Base-by-base conservation (phyloP, 1,140 invertebrate genomes). In the Pseudomyrmex gracilis region DNA sequence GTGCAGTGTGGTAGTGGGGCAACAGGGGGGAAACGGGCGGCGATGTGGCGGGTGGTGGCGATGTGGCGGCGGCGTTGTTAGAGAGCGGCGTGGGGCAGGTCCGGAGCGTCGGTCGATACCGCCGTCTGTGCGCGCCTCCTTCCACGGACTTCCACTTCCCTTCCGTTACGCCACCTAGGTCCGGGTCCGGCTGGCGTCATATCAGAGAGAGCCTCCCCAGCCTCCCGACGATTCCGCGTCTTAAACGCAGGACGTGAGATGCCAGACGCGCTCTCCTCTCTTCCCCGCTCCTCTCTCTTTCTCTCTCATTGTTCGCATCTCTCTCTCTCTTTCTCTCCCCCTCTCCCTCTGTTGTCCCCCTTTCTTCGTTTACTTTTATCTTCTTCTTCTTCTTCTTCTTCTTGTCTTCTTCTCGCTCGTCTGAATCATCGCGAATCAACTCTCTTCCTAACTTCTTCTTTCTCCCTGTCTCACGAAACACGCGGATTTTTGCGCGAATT, bases 41-140 rank as follows among this genome's bases (percentile, higher is more conserved):
- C 57, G 71, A 76, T 34, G 82, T 80, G 85, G 77, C 63, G 83
- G 60, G 83, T 85, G 90, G 88, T 84, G 86, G 84, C 70, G 86
- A 85, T 85, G 88, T 85, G 87, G 85, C 80, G 87, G 85, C 80
- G 86, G 86, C 83, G 90, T 90, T 80, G 76, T 80, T 85, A 88
- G 92, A 89, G 89, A 87, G 84, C 89, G 91, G 91, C 91, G 93
- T 92, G 91, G 89, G 92, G 92, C 89, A 93, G 92, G 92, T 93
- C 92, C 92, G 92, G 88, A 88, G 76, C 83, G 89, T 85, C 91
- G 93, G 93, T 94, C 93, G 93, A 94, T 94, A 94, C 89, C 90
- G 87, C 90, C 92, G 92, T 93, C 92, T 93, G 91, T 92, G 91
- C 89, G 86, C 86, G 84, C 90, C 90, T 89, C 89, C 85, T 86